Evolutionary conservation across 2,888 invertebrate genomes (phyloP), one percentile per base, ranked within the genome.

Genomic region (Cosmia trapezina): DNA sequence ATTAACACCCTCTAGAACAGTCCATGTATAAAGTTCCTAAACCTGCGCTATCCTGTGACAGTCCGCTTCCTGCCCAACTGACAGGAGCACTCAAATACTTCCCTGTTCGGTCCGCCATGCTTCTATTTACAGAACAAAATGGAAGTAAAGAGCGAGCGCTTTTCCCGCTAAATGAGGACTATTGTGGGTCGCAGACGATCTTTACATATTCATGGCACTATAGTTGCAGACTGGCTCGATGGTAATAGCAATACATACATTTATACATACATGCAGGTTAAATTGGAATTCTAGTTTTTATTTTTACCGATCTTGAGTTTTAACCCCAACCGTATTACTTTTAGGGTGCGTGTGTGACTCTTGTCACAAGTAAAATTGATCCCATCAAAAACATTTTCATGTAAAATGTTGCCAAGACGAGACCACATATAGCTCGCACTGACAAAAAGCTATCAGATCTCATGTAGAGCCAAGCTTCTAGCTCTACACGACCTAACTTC

Each of bases 101-200:
- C 17, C 22, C 43, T 37, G 56, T 22, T 64, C 22, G 14, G 5
- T 54, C 45, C 22, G 53, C 57, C 45, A 54, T 64, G 63, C 22
- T 78, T 37, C 67, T 80, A 80, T 78, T 80, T 83, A 65, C 49
- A 22, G 54, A 61, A 70, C 69, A 80, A 64, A 76, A 72, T 80
- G 66, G 74, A 66, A 41, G 70, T 56, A 57, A 56, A 54, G 14
- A 53, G 28, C 28, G 65, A 51, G 63, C 70, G 66, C 71, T 71
- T 73, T 61, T 73, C 49, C 47, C 66, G 68, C 60, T 72, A 70
- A 83, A 79, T 72, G 71, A 67, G 76, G 51, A 57, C 57, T 60
- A 76, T 83, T 80, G 70, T 76, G 51, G 67, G 49, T 33, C 61
- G 79, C 71, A 67, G 80, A 75, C 80, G 56, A 47, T 47, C 41